These are phyloP conservation scores for Aspidoscelis tigris DNA, from an alignment of 2,113 vertebrate genomes.

Conservation along the genomic window DNA sequence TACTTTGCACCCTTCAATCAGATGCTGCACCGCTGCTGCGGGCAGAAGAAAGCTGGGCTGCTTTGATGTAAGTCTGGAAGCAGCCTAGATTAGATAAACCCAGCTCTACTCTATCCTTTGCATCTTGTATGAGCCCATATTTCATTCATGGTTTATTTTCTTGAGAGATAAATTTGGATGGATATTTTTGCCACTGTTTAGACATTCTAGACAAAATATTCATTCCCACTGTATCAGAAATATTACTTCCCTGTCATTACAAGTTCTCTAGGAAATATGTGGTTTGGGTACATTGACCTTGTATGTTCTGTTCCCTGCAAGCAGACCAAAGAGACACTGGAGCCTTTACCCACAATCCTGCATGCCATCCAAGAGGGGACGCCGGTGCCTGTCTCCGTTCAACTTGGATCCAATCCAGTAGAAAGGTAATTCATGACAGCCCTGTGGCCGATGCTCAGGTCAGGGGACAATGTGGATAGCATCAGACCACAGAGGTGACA, in stretches of 20 bases:
- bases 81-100: no score
- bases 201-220: no score
- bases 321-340: conserved; percentile 83
- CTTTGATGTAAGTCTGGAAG: no score
- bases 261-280: background rate
- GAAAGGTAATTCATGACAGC: conserved; percentile 29
- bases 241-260: background rate
- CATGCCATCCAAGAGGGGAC: conserved; percentile 83
- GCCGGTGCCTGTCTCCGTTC: conserved; percentile 75
- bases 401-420: conserved; percentile 24
- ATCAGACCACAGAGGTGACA: background rate
- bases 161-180: no score
- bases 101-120: no score
- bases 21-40: no score
- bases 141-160: no score
- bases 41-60: no score
- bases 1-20: no score
- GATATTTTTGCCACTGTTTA: no score
- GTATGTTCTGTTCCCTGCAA: conserved; percentile 47
- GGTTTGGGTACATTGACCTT: background rate
- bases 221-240: background rate
- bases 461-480: no score
- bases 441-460: conserved; percentile 5
- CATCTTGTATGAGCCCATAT: no score
- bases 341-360: conserved; percentile 90